Conservation (phyloP, 2,113 vertebrate genomes). For the Crotophaga sulcirostris region DNA sequence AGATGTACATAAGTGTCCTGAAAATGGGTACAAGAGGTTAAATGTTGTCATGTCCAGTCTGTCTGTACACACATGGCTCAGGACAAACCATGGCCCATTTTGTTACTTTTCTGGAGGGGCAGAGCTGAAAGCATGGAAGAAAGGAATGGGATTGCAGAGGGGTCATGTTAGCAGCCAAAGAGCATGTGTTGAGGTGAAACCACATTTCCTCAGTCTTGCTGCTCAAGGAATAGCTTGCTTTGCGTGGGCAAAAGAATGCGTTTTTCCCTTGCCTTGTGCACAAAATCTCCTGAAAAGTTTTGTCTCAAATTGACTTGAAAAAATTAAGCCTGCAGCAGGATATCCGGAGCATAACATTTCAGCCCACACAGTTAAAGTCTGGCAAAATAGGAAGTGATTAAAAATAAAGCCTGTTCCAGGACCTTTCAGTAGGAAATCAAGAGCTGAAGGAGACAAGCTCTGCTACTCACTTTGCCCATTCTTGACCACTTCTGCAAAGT, state of each 20-base stretch:
- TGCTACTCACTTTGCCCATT: neutral
- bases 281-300: neutral
- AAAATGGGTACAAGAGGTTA: neutral
- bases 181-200: neutral
- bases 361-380: slow-evolving; percentile 19
- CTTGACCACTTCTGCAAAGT: neutral
- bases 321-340: neutral
- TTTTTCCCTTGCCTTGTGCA: neutral
- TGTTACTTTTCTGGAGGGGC: neutral
- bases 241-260: slow-evolving; percentile 21
- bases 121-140: neutral
- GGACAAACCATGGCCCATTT: neutral
- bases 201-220: neutral
- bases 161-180: neutral
- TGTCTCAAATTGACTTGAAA: neutral
- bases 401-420: neutral
- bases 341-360: slow-evolving; percentile 17
- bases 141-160: rapidly evolving
- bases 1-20: neutral
- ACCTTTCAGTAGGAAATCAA: neutral
- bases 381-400: neutral
- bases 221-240: neutral
- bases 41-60: neutral
- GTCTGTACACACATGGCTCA: neutral
- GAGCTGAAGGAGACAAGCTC: neutral